These are phyloP conservation scores for Coboldia fuscipes DNA, from an alignment of 1,140 invertebrate species.

Conservation along the genomic window DNA sequence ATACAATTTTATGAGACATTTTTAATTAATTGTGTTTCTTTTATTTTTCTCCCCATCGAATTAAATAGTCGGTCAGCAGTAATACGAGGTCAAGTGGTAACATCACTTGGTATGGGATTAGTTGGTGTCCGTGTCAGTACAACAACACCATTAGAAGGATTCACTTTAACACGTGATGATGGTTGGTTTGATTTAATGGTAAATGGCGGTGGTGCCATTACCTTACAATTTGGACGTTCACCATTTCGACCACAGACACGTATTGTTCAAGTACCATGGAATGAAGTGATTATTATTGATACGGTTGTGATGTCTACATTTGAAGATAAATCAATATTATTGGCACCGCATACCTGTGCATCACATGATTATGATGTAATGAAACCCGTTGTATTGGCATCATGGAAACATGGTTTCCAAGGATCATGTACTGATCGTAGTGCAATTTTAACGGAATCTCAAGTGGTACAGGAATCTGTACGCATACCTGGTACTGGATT, in stretches of 20 bases:
- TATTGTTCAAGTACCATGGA: constrained; percentile 90
- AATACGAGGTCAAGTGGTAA: constrained; percentile 80
- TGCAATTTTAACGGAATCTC: constrained; percentile 83
- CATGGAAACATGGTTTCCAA: constrained; percentile 92
- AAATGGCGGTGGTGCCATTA: constrained; percentile 90
- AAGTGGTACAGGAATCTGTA: constrained; percentile 85
- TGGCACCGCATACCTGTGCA: constrained; percentile 50
- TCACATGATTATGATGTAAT: constrained; percentile 84
- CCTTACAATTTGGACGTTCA: constrained; percentile 77
- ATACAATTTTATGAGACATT: neutral
- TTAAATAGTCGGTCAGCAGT: constrained; percentile 78
- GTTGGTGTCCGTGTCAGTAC: constrained; percentile 87
- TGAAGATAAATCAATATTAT: constrained; percentile 41
- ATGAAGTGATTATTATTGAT: constrained; percentile 84
- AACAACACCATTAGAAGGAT: constrained; percentile 73
- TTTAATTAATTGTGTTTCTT: neutral
- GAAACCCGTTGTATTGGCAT: constrained; percentile 83
- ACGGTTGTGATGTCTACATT: constrained; percentile 65
- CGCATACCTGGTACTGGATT: constrained; percentile 81
- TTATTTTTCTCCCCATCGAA: constrained; percentile 6
- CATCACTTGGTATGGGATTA: constrained; percentile 71
- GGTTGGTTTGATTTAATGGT: constrained; percentile 93
- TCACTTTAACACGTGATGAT: constrained; percentile 77
- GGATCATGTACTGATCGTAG: constrained; percentile 81
- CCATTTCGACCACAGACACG: constrained; percentile 78